Base-by-base conservation (phyloP, 2,888 invertebrate species). In the Cryptocheilus praepositus region DNA sequence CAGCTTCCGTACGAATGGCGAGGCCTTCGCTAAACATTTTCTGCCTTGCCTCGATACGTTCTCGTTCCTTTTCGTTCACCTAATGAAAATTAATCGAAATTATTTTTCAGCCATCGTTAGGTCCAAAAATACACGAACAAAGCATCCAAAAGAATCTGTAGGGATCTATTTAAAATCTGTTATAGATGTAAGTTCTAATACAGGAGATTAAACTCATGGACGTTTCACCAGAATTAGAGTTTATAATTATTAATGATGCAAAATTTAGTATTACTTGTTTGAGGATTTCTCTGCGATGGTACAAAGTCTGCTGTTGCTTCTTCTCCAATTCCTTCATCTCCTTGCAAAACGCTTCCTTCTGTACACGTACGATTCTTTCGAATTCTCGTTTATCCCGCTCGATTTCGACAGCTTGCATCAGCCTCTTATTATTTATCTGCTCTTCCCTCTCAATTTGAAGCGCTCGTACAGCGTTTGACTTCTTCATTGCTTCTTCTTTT, bases 61-160 rank as follows among this genome's bases (percentile, higher is more conserved):
- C 91, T 7, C 91, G 90, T 83, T 94, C 94, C 78, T 93, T 94
- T 73, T 93, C 92, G 80, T 93, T 93, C 56, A 94, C 89, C 83
- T 89, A 77, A 58, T 22, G 52, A 21, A 18, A 51, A 61, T 58
- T 15, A 59, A 46, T 36, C 46, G 19, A 21, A 4, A 16, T 58
- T 2, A 18, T n/a, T n/a, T n/a, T n/a, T n/a, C n/a, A n/a, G n/a
- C n/a, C n/a, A n/a, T n/a, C n/a, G n/a, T n/a, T n/a, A n/a, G n/a
- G n/a, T n/a, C n/a, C n/a, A n/a, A n/a, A n/a, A n/a, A n/a, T n/a
- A n/a, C n/a, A n/a, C n/a, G n/a, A n/a, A n/a, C n/a, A n/a, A n/a
- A n/a, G n/a, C n/a, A n/a, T n/a, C n/a, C n/a, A n/a, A n/a, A n/a
- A n/a, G n/a, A n/a, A n/a, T n/a, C n/a, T n/a, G n/a, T n/a, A n/a